Evolutionary conservation across 2,888 invertebrate genomes (phyloP), one percentile per base, ranked within the genome.

Genomic region (Mesochorus sp.): DNA sequence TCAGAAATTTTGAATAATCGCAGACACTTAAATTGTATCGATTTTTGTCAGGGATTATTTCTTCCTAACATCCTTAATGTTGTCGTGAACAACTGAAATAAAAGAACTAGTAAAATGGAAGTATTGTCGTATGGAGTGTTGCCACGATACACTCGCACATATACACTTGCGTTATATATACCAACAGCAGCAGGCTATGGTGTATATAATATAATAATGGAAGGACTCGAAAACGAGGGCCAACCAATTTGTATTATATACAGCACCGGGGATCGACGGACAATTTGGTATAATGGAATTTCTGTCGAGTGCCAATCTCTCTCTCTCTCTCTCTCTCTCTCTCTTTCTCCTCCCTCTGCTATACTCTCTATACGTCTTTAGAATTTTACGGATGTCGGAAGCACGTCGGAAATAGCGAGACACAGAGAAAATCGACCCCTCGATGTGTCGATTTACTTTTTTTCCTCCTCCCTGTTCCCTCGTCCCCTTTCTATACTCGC

Each of bases 231-330:
- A 53, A 68, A 73, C 67, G 53, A 77, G 73, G 77, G 49, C 57
- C 55, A 57, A 68, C 73, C 73, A 77, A 77, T 77, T 77, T 73
- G 77, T 76, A 70, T 49, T n/a, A n/a, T n/a, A n/a, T n/a, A n/a
- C n/a, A n/a, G n/a, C n/a, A n/a, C n/a, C n/a, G n/a, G n/a, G 57
- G 49, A 51, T 24, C 21, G 57, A 3, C 34, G 24, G 2, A 14
- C 3, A 10, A 28, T 34, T n/a, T 34, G 47, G 57, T 66, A 66
- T 64, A 64, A 57, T 68, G 59, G 68, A 73, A 73, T 77, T 73
- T 77, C 62, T 37, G 67, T 73, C 47, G 73, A 77, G 73, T 68
- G 73, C 28, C 55, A 49, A 34, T 6, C 12, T 14, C 26, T 39
- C 17, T 4, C 34, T 49, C n/a, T 49, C 47, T 24, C 4, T 28